These are phyloP conservation scores for Calameuta filiformis DNA, from an alignment of 2,888 invertebrate species.

Conservation along the genomic window DNA sequence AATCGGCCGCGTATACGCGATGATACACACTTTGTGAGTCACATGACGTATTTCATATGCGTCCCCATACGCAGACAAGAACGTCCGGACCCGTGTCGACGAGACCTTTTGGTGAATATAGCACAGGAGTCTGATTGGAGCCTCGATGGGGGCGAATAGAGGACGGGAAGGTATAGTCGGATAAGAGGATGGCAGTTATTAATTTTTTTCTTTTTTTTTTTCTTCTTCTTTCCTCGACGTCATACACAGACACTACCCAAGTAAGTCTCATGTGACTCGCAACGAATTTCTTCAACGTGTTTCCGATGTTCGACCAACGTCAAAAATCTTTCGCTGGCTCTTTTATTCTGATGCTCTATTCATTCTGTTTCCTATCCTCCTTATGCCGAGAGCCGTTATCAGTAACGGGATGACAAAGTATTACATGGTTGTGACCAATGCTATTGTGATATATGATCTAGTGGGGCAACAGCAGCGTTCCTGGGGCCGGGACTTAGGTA, in stretches of 20 bases:
- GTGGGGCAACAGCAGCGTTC: slow-evolving; percentile 74
- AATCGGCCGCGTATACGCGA: neutral
- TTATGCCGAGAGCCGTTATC: neutral
- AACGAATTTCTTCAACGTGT: slow-evolving; percentile 22
- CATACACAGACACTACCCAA: neutral
- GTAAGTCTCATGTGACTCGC: slow-evolving; percentile 38
- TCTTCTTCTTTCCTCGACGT: neutral
- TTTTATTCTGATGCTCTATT: neutral
- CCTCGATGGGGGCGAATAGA: neutral
- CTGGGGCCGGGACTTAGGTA: slow-evolving; percentile 74
- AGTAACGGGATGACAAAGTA: slow-evolving; percentile 21
- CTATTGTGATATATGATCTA: slow-evolving; percentile 67
- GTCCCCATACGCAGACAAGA: neutral
- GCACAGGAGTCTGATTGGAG: neutral
- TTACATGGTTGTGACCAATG: slow-evolving; percentile 62
- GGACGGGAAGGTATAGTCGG: neutral
- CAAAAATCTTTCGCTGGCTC: slow-evolving; percentile 16
- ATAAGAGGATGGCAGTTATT: slow-evolving; percentile 5
- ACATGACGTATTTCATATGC: slow-evolving; percentile 19
- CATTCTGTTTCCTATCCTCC: neutral
- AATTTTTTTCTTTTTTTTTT: too few relatives aligned
- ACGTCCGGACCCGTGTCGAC: neutral
- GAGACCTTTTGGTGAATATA: neutral
- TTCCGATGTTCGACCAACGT: slow-evolving; percentile 30
- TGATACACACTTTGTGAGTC: slow-evolving; percentile 35